These are phyloP conservation scores for Archaeoteleia sp. DNA, from an alignment of 2,888 invertebrate species.

Conservation along the genomic window DNA sequence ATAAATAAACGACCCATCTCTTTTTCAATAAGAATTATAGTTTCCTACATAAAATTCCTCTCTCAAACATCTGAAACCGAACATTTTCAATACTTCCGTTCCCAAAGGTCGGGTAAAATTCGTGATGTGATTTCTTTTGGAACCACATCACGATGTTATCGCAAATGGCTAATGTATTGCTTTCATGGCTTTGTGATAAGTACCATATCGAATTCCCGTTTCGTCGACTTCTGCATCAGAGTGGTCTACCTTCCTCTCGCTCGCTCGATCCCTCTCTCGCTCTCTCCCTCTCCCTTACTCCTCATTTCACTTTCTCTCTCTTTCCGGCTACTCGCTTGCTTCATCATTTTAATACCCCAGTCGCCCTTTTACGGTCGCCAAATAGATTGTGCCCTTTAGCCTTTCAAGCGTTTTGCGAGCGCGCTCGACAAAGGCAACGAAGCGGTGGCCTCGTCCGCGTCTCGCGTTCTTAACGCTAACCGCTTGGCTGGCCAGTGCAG, in stretches of 20 bases:
- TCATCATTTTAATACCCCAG: slow-evolving; percentile 26
- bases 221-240: slow-evolving; percentile 7
- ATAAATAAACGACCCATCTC: too few species aligned
- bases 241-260: slow-evolving; percentile 8
- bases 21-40: too few species aligned
- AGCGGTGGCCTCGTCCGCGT: slow-evolving; percentile 30
- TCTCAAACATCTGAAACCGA: slow-evolving; percentile 10
- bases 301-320: too few species aligned
- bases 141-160: slow-evolving; percentile 45
- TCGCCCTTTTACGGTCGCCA: slow-evolving; percentile 31
- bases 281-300: slow-evolving; percentile 2
- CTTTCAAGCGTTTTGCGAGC: slow-evolving; percentile 39
- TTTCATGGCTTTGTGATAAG: slow-evolving; percentile 38
- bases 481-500: slow-evolving; percentile 43
- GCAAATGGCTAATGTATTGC: slow-evolving; percentile 44
- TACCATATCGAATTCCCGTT: slow-evolving; percentile 8
- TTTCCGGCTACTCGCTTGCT: slow-evolving; percentile 14
- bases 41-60: slow-evolving; percentile 6
- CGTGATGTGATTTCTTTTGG: slow-evolving; percentile 22
- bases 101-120: slow-evolving; percentile 33
- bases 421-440: slow-evolving; percentile 38
- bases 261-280: slow-evolving; percentile 15
- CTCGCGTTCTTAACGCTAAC: slow-evolving; percentile 40
- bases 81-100: slow-evolving; percentile 44
- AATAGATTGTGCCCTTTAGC: slow-evolving; percentile 42